Evolutionary conservation across 2,888 invertebrate species (phyloP).

Genomic region (Bombylius major): DNA sequence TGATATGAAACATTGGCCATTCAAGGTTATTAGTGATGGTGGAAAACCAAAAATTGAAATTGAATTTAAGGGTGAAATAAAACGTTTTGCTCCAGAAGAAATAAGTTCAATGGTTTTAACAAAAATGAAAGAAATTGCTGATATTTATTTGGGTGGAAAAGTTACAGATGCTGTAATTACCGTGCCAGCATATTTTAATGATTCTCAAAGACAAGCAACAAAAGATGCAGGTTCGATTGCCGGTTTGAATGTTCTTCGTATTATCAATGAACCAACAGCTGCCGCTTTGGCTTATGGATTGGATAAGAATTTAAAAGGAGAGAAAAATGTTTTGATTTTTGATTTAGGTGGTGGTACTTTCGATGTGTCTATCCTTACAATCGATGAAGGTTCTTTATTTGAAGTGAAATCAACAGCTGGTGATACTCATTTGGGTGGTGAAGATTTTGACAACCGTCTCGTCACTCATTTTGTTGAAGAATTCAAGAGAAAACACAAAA

Average conservation of each 20-base stretch:
- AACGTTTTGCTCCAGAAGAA: conserved; percentile 70
- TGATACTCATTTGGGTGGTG: conserved; percentile 68
- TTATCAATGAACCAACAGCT: conserved; percentile 84
- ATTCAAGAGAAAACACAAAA: conserved; percentile 61
- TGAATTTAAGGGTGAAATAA: conserved; percentile 59
- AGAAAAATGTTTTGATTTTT: conserved; percentile 61
- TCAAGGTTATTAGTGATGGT: conserved; percentile 47
- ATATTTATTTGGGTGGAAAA: conserved; percentile 58
- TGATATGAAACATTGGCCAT: conserved; percentile 79
- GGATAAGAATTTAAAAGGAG: conserved; percentile 60
- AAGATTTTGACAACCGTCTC: conserved; percentile 68
- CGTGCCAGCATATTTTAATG: conserved; percentile 74
- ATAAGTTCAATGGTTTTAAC: conserved; percentile 72
- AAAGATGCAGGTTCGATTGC: conserved; percentile 82
- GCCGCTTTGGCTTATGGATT: conserved; percentile 77
- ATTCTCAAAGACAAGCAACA: conserved; percentile 71
- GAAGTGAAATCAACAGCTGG: conserved; percentile 72
- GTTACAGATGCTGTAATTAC: conserved; percentile 70
- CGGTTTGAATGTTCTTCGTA: conserved; percentile 75
- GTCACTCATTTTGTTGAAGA: conserved; percentile 68
- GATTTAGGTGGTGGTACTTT: conserved; percentile 82
- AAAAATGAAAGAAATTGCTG: conserved; percentile 74
- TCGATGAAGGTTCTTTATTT: conserved; percentile 73
- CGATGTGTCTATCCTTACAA: conserved; percentile 81
- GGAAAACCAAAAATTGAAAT: conserved; percentile 64